phyloP scores from a whole-genome alignment of 2,113 vertebrate genomes.

The Laticauda colubrina region DNA sequence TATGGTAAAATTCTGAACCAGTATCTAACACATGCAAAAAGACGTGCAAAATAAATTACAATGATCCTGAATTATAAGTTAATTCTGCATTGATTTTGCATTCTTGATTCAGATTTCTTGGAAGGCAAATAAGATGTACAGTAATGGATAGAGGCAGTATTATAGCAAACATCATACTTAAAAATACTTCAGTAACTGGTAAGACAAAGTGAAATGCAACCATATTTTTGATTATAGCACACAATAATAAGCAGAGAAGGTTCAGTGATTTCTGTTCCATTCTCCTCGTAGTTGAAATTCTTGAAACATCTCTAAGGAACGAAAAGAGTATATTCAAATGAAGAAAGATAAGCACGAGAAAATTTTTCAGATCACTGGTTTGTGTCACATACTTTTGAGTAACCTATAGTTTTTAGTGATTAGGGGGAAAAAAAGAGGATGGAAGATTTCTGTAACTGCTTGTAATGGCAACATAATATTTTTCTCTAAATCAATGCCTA shows the following conservation, averaged over 20 bases:
- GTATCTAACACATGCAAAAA: background rate
- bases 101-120: background rate
- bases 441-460: background rate
- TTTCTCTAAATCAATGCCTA: background rate
- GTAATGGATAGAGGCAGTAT: background rate
- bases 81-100: background rate
- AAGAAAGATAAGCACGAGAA: background rate
- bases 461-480: background rate
- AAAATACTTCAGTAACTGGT: background rate
- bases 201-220: background rate
- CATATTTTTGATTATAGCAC: background rate
- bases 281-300: background rate
- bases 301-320: background rate
- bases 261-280: background rate
- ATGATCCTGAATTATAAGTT: background rate
- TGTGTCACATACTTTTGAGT: background rate
- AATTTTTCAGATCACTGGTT: background rate
- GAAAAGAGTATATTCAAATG: background rate
- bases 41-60: background rate
- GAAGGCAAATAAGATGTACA: background rate
- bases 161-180: background rate
- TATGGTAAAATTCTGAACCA: background rate
- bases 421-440: background rate
- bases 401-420: background rate
- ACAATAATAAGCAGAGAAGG: background rate